Conservation (phyloP, 2,113 vertebrate species). For the Bolborhynchus lineola region DNA sequence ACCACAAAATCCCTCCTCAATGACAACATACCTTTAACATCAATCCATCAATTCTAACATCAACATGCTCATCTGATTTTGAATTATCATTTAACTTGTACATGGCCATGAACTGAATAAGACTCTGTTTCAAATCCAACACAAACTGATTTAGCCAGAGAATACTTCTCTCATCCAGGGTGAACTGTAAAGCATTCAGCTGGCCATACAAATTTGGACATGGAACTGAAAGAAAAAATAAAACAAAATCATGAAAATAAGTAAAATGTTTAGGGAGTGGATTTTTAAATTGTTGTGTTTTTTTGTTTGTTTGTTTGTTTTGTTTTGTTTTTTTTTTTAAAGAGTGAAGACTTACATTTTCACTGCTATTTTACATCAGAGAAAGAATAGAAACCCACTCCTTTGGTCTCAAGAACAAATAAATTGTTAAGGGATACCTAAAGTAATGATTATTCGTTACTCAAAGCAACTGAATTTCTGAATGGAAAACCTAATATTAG, state of each 20-base stretch:
- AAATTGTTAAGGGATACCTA: not conserved
- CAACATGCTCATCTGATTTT: conserved; percentile 95
- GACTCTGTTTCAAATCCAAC: conserved; percentile 93
- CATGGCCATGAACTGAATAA: conserved; percentile 96
- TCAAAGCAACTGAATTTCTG: not conserved
- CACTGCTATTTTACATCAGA: not conserved
- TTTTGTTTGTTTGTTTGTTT: too few species aligned
- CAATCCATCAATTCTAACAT: conserved; percentile 91
- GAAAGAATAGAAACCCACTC: not conserved
- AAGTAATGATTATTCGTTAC: not conserved
- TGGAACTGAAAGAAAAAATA: conserved; percentile 82
- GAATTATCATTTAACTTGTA: conserved; percentile 94
- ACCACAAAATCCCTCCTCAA: not conserved
- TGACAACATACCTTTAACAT: conserved; percentile 89
- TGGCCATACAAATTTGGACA: conserved; percentile 94
- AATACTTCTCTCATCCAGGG: conserved; percentile 92
- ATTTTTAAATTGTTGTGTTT: not conserved
- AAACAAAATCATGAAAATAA: not conserved
- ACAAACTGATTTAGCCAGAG: conserved; percentile 97
- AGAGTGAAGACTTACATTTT: accelerated
- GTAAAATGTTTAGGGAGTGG: not conserved
- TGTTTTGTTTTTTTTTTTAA: not conserved
- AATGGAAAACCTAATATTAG: not conserved
- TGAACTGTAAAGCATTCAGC: conserved; percentile 94
- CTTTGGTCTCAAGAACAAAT: not conserved